phyloP scores from a whole-genome alignment of 1,140 invertebrate species.

The Heliconius congener region DNA sequence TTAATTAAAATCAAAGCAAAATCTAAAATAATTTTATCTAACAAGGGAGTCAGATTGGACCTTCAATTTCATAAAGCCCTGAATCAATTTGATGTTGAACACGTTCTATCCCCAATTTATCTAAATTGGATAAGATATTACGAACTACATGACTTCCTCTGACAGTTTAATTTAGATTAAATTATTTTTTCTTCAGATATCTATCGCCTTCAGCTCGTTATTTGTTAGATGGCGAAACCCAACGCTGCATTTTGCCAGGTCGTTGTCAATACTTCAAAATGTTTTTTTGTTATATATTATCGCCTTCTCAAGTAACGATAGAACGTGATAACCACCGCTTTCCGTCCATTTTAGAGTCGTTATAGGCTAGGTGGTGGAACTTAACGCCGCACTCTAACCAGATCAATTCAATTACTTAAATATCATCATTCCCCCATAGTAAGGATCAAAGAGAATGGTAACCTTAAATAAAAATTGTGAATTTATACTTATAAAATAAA shows the following conservation, averaged over 20 bases:
- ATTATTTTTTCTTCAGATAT: not conserved
- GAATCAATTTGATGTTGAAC: slow-evolving; percentile 25
- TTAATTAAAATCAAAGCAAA: not conserved
- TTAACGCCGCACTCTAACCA: no score
- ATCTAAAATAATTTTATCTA: not conserved
- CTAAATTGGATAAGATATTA: slow-evolving; percentile 27
- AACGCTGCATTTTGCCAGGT: not conserved
- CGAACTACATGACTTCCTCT: slow-evolving; percentile 10
- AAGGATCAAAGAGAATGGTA: no score
- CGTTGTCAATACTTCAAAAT: no score
- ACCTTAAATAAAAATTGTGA: no score
- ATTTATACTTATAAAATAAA: no score
- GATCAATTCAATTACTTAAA: no score
- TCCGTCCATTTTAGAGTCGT: no score
- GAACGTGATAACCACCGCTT: no score
- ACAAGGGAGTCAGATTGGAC: slow-evolving; percentile 1
- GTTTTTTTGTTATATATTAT: no score
- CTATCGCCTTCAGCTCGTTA: not conserved
- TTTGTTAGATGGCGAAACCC: not conserved
- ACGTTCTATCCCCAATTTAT: slow-evolving; percentile 22
- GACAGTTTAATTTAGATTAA: not conserved
- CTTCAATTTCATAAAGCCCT: slow-evolving; percentile 17
- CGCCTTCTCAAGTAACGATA: no score
- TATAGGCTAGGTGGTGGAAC: no score
- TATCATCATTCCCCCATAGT: no score